A percentile compares a stretch with the other conserved stretches of the same genome.
Evolutionary conservation across 2,888 invertebrate genomes (phyloP).

Genomic region (Diogma glabrata): DNA sequence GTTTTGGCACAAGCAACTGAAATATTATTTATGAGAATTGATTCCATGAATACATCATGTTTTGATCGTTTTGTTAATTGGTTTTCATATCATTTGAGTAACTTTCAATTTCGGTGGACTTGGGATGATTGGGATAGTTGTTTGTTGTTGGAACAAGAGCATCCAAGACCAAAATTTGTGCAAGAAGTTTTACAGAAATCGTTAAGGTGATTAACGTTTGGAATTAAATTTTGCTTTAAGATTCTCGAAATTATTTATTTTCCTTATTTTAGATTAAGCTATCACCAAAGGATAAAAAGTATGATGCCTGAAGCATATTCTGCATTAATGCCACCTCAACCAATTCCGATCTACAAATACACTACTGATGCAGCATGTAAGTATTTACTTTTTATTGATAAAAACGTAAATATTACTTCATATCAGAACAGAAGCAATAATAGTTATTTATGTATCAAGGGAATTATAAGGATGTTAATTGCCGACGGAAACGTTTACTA

Average conservation of each 20-base stretch:
- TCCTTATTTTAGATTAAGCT: conserved; percentile 59
- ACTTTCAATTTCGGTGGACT: conserved; percentile 98
- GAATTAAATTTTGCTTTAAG: too few species aligned
- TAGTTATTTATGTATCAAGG: too few species aligned
- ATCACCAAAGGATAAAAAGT: conserved; percentile 85
- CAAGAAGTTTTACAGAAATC: conserved; percentile 83
- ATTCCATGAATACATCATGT: conserved; percentile 93
- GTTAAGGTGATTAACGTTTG: conserved; percentile 55
- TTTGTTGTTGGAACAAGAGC: conserved; percentile 69
- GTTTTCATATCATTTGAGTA: conserved; percentile 97
- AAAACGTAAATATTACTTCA: too few species aligned
- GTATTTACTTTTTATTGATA: conserved; percentile 26
- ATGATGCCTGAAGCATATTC: conserved; percentile 83
- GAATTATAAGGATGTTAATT: too few species aligned
- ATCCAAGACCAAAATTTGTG: conserved; percentile 91
- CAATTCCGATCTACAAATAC: conserved; percentile 84
- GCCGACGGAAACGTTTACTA: too few species aligned
- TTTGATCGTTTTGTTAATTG: conserved; percentile 94
- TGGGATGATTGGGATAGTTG: conserved; percentile 96
- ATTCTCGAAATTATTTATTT: conserved; percentile 5
- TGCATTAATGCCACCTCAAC: conserved; percentile 70
- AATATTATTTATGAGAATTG: conserved; percentile 88
- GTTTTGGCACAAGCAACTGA: conserved; percentile 96
- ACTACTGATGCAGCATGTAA: conserved; percentile 80
- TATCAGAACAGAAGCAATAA: too few species aligned